Evolutionary conservation across 2,888 invertebrate genomes (phyloP), one percentile per base, ranked within the genome.

Genomic region (Philonicus albiceps): DNA sequence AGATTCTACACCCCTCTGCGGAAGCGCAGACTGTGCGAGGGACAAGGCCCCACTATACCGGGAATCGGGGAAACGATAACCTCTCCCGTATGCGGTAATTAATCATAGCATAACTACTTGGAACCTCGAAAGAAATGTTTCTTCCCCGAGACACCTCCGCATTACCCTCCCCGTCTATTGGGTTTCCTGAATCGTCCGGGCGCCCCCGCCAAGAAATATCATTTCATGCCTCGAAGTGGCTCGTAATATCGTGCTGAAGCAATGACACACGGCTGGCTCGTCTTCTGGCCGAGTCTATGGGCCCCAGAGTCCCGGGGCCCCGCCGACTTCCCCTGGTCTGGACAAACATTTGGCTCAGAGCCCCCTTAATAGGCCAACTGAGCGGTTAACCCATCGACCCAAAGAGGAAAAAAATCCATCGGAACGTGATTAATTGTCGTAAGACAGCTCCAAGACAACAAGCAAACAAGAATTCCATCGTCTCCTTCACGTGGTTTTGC

Each of bases 31-130:
- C 43, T 13, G 11, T 40, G 19, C n/a, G 27, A n/a, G 74, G 34
- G 27, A 7, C 30, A 30, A 30, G 30, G 34, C 34, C 34, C 55
- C 27, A 34, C 31, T 74, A 19, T 74, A 31, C 31, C 31, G 74
- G 31, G 37, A 11, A 7, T n/a, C 13, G n/a, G 76, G 27, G 3
- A 27, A n/a, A 13, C 76, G 76, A 76, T 76, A 76, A 74, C 74
- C 43, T 76, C 76, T 34, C 22, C 37, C 34, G 0, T 13, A 11
- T 27, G 19, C 64, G 8, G 78, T 22, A 87, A 87, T 87, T 87
- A 87, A 87, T 87, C 87, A 87, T 87, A 87, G 85, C 49, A 80
- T 87, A 86, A 87, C 87, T 80, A 87, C 74, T 85, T 78, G 53
- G 87, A 85, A 72, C 49, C 85, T 80, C 80, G 84, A 76, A 86